These are phyloP conservation scores for Anguilla marmorata DNA, from an alignment of 2,797 vertebrate genomes.

Conservation along the genomic window DNA sequence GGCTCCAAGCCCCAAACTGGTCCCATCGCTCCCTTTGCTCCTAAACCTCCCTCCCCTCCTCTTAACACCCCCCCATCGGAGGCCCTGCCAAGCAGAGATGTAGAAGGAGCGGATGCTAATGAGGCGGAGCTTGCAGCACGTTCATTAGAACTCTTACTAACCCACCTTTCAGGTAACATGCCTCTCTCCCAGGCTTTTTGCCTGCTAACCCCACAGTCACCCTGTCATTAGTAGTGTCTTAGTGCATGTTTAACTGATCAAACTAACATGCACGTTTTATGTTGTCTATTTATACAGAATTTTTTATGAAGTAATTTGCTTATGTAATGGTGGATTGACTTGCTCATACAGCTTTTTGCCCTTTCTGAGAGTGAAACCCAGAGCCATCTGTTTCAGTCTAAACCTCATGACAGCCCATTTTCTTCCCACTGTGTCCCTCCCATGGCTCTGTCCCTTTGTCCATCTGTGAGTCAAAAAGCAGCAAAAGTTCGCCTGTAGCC, in stretches of 20 bases:
- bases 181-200: constrained; percentile 61
- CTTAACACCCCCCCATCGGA: constrained; percentile 49
- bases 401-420: background rate
- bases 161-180: constrained; percentile 78
- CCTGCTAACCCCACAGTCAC: constrained; percentile 63
- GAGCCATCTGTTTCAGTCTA: background rate
- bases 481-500: background rate
- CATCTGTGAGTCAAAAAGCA: background rate
- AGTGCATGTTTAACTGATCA: background rate
- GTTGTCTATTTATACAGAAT: background rate
- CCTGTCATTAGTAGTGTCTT: constrained; percentile 31
- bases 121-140: constrained; percentile 80
- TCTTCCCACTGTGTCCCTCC: background rate
- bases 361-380: background rate
- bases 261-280: background rate
- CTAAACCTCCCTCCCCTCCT: constrained; percentile 44
- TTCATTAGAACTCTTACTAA: constrained; percentile 81
- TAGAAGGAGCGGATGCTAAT: constrained; percentile 73
- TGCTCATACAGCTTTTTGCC: background rate
- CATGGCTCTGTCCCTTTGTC: background rate
- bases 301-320: background rate
- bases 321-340: background rate
- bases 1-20: constrained; percentile 35
- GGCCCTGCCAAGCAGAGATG: constrained; percentile 65
- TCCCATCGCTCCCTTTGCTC: constrained; percentile 33